phyloP scores from a whole-genome alignment of 2,113 vertebrate species.

The Lutjanus erythropterus region DNA sequence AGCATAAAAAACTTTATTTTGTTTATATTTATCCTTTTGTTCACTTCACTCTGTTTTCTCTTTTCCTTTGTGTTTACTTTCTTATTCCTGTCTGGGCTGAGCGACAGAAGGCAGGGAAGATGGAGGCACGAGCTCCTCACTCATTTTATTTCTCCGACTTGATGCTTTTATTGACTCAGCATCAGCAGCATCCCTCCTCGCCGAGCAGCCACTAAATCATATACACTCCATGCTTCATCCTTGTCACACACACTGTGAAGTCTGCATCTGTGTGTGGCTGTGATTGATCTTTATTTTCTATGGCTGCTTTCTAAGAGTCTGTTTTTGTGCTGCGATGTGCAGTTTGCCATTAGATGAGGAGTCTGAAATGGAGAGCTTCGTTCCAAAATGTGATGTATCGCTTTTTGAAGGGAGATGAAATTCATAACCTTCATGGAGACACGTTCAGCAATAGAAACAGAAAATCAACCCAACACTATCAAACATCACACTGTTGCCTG shows the following conservation, averaged over 20 bases:
- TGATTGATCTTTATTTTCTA: conserved; percentile 73
- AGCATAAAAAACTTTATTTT: neutral
- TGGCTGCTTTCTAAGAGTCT: conserved; percentile 29
- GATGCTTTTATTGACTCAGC: conserved; percentile 77
- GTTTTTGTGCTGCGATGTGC: conserved; percentile 53
- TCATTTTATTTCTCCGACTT: conserved; percentile 55
- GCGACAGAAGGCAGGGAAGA: conserved; percentile 49
- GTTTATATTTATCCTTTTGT: neutral
- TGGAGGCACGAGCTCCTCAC: conserved; percentile 43
- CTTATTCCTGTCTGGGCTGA: conserved; percentile 27
- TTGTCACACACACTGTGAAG: conserved; percentile 66
- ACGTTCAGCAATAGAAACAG: neutral
- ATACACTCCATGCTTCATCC: conserved; percentile 61
- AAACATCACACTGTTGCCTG: neutral
- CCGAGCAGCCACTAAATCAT: conserved; percentile 66
- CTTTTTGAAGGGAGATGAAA: conserved; percentile 16
- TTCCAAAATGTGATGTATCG: conserved; percentile 42
- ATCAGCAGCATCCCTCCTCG: conserved; percentile 45
- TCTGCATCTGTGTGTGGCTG: conserved; percentile 52
- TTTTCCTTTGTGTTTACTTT: conserved; percentile 19
- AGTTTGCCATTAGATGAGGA: conserved; percentile 51
- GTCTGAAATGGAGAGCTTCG: conserved; percentile 21
- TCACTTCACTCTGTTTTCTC: neutral
- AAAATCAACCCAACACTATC: neutral
- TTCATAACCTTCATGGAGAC: conserved; percentile 9